These are phyloP conservation scores for Austrofundulus limnaeus DNA, from an alignment of 2,113 vertebrate genomes.

Conservation along the genomic window DNA sequence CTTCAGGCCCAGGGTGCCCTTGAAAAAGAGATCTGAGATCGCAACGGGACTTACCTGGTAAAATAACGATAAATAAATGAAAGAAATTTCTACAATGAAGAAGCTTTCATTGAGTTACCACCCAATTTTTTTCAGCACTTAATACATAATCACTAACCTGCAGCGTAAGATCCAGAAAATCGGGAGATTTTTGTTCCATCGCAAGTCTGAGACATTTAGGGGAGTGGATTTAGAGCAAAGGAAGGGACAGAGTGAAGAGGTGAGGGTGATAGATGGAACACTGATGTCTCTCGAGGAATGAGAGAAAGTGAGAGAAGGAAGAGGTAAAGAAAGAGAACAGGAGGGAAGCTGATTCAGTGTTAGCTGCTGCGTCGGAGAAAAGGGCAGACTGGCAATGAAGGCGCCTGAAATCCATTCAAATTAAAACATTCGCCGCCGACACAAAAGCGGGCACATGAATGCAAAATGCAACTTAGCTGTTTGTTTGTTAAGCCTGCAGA, in stretches of 20 bases:
- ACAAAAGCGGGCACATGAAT: conserved; percentile 38
- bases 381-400: conserved; percentile 22
- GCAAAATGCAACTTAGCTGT: conserved; percentile 48
- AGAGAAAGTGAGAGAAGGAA: conserved; percentile 25
- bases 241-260: conserved; percentile 7
- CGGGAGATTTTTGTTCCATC: conserved; percentile 8
- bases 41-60: no score
- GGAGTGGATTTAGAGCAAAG: conserved; percentile 12
- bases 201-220: not conserved
- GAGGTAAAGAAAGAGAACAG: not conserved
- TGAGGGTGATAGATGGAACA: conserved; percentile 35
- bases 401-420: conserved; percentile 55
- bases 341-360: conserved; percentile 22
- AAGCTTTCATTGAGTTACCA: conserved; percentile 28
- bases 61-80: not conserved
- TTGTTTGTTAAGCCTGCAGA: conserved; percentile 37
- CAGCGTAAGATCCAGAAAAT: conserved; percentile 10
- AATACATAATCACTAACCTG: conserved; percentile 21
- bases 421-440: conserved; percentile 45
- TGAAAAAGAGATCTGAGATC: no score
- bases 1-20: no score
- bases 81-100: conserved; percentile 8
- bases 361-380: conserved; percentile 22
- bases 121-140: conserved; percentile 24
- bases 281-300: conserved; percentile 29